Base-by-base conservation (phyloP, 2,797 vertebrate genomes). In the Rhabdophis nuchalis region DNA sequence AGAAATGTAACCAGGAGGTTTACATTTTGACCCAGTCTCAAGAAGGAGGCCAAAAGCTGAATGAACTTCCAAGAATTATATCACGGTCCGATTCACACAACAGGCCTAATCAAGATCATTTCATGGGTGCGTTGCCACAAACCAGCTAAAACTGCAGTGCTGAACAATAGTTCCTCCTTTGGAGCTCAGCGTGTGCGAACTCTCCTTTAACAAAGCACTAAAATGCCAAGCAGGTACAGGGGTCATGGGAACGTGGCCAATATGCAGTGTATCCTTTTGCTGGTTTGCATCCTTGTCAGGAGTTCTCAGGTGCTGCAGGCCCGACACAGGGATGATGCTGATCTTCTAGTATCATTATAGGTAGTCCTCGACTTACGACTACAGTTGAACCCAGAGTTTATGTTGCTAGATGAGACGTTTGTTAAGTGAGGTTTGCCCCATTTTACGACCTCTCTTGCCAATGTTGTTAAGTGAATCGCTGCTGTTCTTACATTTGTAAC, bases 241-340 rank as follows among this genome's bases (percentile, higher is more conserved):
- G 1, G 29, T 64, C 0, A 0, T 27, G 25, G 0, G 58, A 60
- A 60, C 3, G 1, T 3, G 1, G 10, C 9, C 12, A 4, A n/a
- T 14, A 4, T 11, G 1, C 4, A 64, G 9, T 25, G 57, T 25
- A 23, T 60, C 23, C 3, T 9, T 60, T 64, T 64, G 27, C 29
- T 64, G 27, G 4, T 4, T 64, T 1, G 4, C 60, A n/a, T 64
- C 4, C 60, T 29, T 64, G 60, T 3, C 58, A 61, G 58, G 10
- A 10, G 4, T 27, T 10, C 60, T 53, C 58, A 60, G 23, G 10
- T 9, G 23, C 25, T 60, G 58, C 25, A 60, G 2, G 58, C 9
- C 58, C 2, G 58, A 25, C 60, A 13, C 4, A 54, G 53, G 53
- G 53, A 4, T 54, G 27, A 29, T 64, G 27, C 60, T 27, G 10